Evolutionary conservation across 1,140 invertebrate species (phyloP).

Genomic region (Oncopeltus fasciatus): DNA sequence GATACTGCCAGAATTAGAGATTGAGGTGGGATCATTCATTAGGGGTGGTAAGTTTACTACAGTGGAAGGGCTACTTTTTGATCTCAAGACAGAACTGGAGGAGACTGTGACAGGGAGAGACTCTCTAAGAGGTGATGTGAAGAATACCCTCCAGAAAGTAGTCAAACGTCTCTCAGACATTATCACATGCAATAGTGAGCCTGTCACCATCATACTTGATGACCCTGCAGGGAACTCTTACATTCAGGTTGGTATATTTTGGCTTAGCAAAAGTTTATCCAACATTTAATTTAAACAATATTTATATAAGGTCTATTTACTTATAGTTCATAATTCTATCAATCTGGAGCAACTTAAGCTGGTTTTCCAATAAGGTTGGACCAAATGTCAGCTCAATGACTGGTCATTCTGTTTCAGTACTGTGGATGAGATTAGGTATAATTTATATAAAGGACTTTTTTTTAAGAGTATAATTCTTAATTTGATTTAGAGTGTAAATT

Average conservation of each 20-base stretch:
- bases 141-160: not conserved
- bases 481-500: too few relatives aligned
- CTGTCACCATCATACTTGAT: conserved; percentile 69
- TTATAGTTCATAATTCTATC: too few relatives aligned
- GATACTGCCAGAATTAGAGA: conserved; percentile 76
- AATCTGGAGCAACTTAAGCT: too few relatives aligned
- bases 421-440: too few relatives aligned
- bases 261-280: too few relatives aligned
- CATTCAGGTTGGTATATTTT: conserved; percentile 56
- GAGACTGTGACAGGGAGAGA: conserved; percentile 41
- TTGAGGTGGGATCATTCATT: conserved; percentile 68
- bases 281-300: too few relatives aligned
- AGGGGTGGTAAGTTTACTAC: conserved; percentile 92
- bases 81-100: conserved; percentile 44
- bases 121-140: conserved; percentile 39
- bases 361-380: too few relatives aligned
- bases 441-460: too few relatives aligned
- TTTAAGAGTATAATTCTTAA: too few relatives aligned
- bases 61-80: conserved; percentile 66
- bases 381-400: too few relatives aligned
- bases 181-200: conserved; percentile 46
- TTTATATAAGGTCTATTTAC: too few relatives aligned
- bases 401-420: too few relatives aligned
- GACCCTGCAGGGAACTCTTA: conserved; percentile 97
- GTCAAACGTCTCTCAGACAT: conserved; percentile 36